Conservation (phyloP, 1,140 invertebrate genomes). For the Sinonovacula constricta region DNA sequence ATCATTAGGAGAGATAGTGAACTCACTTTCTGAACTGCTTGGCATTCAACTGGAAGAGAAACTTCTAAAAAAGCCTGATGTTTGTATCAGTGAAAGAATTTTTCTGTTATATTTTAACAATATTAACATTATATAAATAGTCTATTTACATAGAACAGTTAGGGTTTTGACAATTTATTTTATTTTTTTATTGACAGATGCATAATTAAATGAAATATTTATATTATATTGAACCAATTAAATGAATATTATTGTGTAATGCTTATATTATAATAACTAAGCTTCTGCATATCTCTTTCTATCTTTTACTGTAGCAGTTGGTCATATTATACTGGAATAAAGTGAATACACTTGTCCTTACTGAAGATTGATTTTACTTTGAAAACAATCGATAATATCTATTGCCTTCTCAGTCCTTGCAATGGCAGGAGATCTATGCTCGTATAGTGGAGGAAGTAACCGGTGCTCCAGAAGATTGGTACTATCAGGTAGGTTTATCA, state of each 20-base stretch:
- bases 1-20: background rate
- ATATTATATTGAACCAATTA: background rate
- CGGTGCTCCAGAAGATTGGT: background rate
- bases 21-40: background rate
- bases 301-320: too few species aligned
- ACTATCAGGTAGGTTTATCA: background rate
- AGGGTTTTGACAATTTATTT: background rate
- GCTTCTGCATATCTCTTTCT: too few species aligned
- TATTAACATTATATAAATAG: background rate
- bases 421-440: background rate
- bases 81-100: background rate
- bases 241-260: too few species aligned
- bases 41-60: background rate
- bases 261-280: too few species aligned
- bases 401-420: background rate
- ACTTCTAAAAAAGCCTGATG: background rate
- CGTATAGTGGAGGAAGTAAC: background rate
- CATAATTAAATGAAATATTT: background rate
- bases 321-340: too few species aligned
- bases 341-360: too few species aligned
- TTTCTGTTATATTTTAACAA: background rate
- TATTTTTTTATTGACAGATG: background rate
- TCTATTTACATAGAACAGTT: too few species aligned
- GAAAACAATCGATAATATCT: background rate
- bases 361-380: background rate